A percentile compares a stretch with the other conserved stretches of the same genome.
phyloP scores from a whole-genome alignment of 1,140 invertebrate species.

The Theocolax elegans region DNA sequence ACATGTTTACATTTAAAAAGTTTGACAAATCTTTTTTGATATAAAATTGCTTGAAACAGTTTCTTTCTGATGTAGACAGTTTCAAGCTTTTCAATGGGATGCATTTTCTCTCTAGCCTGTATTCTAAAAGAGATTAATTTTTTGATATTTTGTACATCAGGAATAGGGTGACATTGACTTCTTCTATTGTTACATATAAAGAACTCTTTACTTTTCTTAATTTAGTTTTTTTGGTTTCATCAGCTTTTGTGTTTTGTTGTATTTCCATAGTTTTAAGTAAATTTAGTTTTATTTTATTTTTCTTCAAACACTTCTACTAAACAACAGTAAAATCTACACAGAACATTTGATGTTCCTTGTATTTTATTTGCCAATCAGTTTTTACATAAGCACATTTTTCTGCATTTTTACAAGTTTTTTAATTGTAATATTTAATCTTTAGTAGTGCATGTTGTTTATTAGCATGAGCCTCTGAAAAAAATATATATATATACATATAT shows the following conservation, averaged over 20 bases:
- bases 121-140: too few relatives aligned
- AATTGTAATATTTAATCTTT: conserved; percentile 51
- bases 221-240: background rate
- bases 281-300: too few relatives aligned
- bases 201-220: background rate
- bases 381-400: conserved; percentile 42
- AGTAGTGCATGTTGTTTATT: conserved; percentile 59
- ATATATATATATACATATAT: conserved; percentile 43
- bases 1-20: too few relatives aligned
- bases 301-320: conserved; percentile 14
- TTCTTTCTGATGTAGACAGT: too few relatives aligned
- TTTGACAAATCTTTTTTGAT: too few relatives aligned
- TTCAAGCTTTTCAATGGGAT: too few relatives aligned
- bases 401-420: conserved; percentile 31
- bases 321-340: conserved; percentile 2
- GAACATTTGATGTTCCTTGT: conserved; percentile 16
- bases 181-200: background rate
- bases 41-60: too few relatives aligned
- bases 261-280: too few relatives aligned
- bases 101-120: too few relatives aligned
- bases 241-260: conserved; percentile 1
- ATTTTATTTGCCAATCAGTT: conserved; percentile 43
- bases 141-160: too few relatives aligned
- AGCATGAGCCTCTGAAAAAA: conserved; percentile 59
- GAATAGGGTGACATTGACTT: too few relatives aligned